These are phyloP conservation scores for Brachyhypopomus gauderio DNA, from an alignment of 2,113 vertebrate species.

Conservation along the genomic window DNA sequence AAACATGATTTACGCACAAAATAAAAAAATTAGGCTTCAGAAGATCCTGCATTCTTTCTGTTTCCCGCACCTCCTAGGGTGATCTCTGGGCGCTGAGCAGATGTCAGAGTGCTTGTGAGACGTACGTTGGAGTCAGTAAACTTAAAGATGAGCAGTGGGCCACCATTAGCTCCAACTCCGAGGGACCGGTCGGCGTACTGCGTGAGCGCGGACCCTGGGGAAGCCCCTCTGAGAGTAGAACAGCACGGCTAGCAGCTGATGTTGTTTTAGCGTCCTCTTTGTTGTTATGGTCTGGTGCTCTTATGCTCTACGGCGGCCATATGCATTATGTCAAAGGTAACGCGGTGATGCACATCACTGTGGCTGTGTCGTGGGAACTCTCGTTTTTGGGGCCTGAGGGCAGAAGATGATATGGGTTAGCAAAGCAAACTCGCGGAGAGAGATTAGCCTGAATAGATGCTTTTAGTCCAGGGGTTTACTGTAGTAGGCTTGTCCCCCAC, in stretches of 20 bases:
- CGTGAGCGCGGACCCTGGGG: conserved; percentile 33
- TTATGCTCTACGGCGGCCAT: conserved; percentile 56
- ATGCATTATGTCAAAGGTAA: conserved; percentile 29
- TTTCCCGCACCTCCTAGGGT: conserved; percentile 16
- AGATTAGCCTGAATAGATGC: background rate
- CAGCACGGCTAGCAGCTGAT: conserved; percentile 66
- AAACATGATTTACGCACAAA: background rate
- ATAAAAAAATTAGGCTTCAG: background rate
- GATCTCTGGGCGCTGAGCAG: conserved; percentile 43
- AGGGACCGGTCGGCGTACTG: conserved; percentile 46
- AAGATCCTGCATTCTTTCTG: background rate
- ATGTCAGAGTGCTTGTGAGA: conserved; percentile 55
- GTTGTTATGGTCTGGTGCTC: conserved; percentile 59
- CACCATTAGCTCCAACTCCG: conserved; percentile 53
- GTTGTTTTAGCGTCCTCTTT: conserved; percentile 69
- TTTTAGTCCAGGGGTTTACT: background rate
- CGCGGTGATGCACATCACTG: background rate
- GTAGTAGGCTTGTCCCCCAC: too few species aligned
- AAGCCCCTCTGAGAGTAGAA: conserved; percentile 49
- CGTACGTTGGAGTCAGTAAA: conserved; percentile 56
- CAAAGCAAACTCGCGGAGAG: background rate
- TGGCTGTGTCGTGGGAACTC: background rate
- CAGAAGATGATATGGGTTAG: too few species aligned
- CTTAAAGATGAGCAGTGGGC: conserved; percentile 38
- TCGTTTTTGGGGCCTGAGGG: background rate